Conservation (phyloP, 2,797 vertebrate genomes). For the Alca torda region DNA sequence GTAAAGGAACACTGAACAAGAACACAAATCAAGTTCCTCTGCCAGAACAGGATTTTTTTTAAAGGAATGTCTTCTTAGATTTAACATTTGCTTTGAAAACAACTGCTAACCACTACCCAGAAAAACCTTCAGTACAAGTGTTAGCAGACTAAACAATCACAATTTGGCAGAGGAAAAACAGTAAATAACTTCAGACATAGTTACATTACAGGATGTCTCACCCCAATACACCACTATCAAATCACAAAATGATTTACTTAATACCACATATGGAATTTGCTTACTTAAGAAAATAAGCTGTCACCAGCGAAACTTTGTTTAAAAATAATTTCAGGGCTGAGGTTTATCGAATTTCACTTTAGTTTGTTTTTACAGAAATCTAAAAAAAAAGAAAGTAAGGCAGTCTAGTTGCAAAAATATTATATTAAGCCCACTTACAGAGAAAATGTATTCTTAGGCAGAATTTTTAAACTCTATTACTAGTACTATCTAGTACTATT, state of each 20-base stretch:
- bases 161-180: slow-evolving; percentile 85
- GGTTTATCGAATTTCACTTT: slow-evolving; percentile 52
- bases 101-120: slow-evolving; percentile 88
- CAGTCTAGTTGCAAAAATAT: slow-evolving; percentile 25
- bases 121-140: slow-evolving; percentile 86
- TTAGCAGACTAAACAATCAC: slow-evolving; percentile 95
- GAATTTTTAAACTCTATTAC: slow-evolving; percentile 3
- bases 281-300: slow-evolving; percentile 85
- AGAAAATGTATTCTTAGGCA: not conserved
- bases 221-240: slow-evolving; percentile 86
- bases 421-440: slow-evolving; percentile 20
- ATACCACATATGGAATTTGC: slow-evolving; percentile 81
- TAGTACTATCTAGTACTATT: not conserved
- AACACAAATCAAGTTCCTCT: slow-evolving; percentile 92
- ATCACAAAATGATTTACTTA: slow-evolving; percentile 78
- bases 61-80: slow-evolving; percentile 83
- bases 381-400: slow-evolving; percentile 30
- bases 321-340: slow-evolving; percentile 70
- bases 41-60: slow-evolving; percentile 81
- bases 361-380: slow-evolving; percentile 68
- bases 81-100: slow-evolving; percentile 91
- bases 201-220: slow-evolving; percentile 82
- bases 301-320: slow-evolving; percentile 64
- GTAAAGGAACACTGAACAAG: slow-evolving; percentile 90
- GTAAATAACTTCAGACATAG: slow-evolving; percentile 87